phyloP scores from a whole-genome alignment of 2,113 vertebrate genomes.

The Benitochromis conjunctus region DNA sequence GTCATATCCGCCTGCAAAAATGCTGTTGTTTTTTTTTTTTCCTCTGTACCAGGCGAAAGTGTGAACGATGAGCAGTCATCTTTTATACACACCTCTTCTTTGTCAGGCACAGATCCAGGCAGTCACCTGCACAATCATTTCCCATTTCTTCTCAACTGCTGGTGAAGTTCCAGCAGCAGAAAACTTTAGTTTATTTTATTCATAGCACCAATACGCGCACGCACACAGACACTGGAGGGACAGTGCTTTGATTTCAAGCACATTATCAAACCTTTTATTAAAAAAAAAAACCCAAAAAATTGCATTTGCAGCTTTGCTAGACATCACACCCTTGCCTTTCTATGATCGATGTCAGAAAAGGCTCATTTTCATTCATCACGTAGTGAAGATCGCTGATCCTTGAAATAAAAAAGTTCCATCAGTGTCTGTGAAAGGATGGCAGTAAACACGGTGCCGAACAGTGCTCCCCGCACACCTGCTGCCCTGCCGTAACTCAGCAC shows the following conservation, averaged over 20 bases:
- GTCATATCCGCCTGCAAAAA: not conserved
- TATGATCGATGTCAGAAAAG: not conserved
- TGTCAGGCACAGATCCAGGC: not conserved
- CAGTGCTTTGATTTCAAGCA: not conserved
- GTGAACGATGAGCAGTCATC: not conserved
- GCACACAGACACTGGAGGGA: not conserved
- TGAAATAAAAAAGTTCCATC: slow-evolving; percentile 20
- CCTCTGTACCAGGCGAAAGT: not conserved
- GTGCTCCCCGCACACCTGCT: not conserved
- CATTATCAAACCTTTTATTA: slow-evolving; percentile 7
- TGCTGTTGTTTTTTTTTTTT: not conserved
- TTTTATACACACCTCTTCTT: not conserved
- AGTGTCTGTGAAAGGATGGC: not conserved
- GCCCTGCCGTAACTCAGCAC: not conserved
- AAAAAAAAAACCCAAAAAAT: not conserved
- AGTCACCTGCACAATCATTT: not conserved
- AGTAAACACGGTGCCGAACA: not conserved
- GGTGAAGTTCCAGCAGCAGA: not conserved
- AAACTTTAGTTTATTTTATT: slow-evolving; percentile 25
- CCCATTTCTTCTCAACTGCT: not conserved
- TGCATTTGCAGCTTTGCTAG: not conserved
- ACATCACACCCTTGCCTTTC: not conserved
- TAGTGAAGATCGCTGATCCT: slow-evolving; percentile 7
- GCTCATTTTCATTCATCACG: slow-evolving; percentile 14
- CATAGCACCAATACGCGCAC: not conserved